Percentiles rank a stretch among this genome's conserved stretches.
phyloP scores from a whole-genome alignment of 1,140 invertebrate species.

The Anastatus disparis region DNA sequence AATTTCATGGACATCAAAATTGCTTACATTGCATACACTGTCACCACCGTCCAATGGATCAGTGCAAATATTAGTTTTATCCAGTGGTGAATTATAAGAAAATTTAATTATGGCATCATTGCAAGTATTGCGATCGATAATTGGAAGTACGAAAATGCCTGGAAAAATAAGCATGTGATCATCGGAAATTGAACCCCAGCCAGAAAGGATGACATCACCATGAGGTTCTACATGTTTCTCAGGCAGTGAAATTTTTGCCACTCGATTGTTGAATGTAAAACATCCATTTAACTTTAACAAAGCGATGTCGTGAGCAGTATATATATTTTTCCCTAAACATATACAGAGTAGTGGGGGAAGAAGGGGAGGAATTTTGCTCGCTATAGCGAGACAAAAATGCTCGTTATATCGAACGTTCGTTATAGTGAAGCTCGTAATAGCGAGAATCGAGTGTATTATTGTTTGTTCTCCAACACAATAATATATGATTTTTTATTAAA shows the following conservation, averaged over 20 bases:
- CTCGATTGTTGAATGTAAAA: slow-evolving; percentile 66
- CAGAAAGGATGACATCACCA: slow-evolving; percentile 62
- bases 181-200: slow-evolving; percentile 63
- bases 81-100: slow-evolving; percentile 50
- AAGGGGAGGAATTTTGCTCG: no score
- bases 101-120: slow-evolving; percentile 42
- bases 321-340: no score
- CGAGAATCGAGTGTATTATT: no score
- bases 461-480: no score
- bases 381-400: no score
- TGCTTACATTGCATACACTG: slow-evolving; percentile 70
- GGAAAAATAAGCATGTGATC: slow-evolving; percentile 43
- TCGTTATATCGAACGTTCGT: no score
- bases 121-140: slow-evolving; percentile 51
- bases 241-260: slow-evolving; percentile 69
- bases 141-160: slow-evolving; percentile 44
- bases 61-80: slow-evolving; percentile 70
- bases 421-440: no score
- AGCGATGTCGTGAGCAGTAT: slow-evolving; percentile 73
- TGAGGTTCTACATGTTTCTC: slow-evolving; percentile 54
- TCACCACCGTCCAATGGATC: slow-evolving; percentile 69
- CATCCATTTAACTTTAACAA: slow-evolving; percentile 68
- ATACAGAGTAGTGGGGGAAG: no score
- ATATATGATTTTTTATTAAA: no score
- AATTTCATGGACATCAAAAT: no score